Evolutionary conservation across 2,797 vertebrate genomes (phyloP), one percentile per base, ranked within the genome.

Genomic region (Hyperoplus lanceolatus): DNA sequence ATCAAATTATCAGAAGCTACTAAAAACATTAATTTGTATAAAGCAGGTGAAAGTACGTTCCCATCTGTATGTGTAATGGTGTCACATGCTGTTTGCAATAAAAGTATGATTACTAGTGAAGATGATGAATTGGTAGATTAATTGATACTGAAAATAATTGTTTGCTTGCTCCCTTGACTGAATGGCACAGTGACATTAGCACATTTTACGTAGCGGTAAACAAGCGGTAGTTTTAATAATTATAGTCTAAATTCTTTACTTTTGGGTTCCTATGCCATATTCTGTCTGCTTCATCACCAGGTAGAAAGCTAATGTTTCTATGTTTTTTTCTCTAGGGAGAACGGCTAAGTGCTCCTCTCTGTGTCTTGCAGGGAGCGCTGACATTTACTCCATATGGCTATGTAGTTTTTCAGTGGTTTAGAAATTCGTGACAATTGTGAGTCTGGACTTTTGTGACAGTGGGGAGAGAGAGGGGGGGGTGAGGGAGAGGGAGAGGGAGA

Each of bases 381-480:
- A 91, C 90, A 90, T 90, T 88, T 91, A 85, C 87, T 85, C 57
- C 18, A 80, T 79, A 73, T 50, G 73, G 80, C 80, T 18, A 67
- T 13, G 59, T 60, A 79, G 53, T 81, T 87, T 64, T 83, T 53
- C 74, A 75, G 36, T 2, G 77, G 68, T 86, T 83, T 80, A 77
- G 79, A 38, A 70, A 15, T 50, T 29, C 69, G 66, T 67, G 70
- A 84, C 84, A 83, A 59, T 58, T 41, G 66, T 62, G 69, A 80
- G 81, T 46, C 57, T 36, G 16, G 71, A 58, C 46, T 76, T 73
- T 57, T 64, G 74, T 76, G 77, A 69, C 36, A 39, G 64, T 60
- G 70, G 21, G 36, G 60, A 50, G 12, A 18, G 39, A 43, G 51
- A 16, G 5, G 41, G 71, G 50, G 69, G 11, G 41, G 36, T 38